Evolutionary conservation across 2,888 invertebrate species (phyloP).

Genomic region (Adineta ricciae): DNA sequence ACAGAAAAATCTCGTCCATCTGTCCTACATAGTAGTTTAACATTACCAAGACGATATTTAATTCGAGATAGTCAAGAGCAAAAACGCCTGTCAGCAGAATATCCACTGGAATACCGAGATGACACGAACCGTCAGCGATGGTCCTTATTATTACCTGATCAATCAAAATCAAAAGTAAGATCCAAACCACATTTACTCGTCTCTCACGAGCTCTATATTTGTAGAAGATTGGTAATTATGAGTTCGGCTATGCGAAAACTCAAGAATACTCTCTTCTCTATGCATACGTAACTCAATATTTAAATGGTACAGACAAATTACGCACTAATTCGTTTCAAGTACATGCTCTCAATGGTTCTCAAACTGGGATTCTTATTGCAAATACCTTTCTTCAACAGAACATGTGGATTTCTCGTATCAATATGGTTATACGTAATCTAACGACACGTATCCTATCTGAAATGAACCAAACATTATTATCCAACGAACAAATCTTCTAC

Average conservation of each 20-base stretch:
- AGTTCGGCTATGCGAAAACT: neutral
- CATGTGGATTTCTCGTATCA: conserved; percentile 1
- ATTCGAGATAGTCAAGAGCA: neutral
- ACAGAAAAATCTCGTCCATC: neutral
- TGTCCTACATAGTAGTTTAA: neutral
- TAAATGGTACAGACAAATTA: conserved; percentile 11
- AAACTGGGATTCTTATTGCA: neutral
- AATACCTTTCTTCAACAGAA: neutral
- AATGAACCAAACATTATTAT: conserved; percentile 8
- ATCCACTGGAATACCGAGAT: neutral
- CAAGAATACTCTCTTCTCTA: neutral
- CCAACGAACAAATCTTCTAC: neutral
- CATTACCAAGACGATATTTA: neutral
- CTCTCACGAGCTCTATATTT: no score
- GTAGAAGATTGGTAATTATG: neutral
- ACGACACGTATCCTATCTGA: neutral
- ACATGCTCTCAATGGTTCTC: neutral
- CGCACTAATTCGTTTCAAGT: neutral
- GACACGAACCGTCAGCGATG: neutral
- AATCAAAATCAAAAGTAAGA: neutral
- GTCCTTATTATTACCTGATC: neutral
- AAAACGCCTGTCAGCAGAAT: neutral
- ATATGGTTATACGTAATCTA: conserved; percentile 2
- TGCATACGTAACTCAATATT: neutral
- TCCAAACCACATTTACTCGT: no score